Conservation (phyloP, 2,797 vertebrate species). For the Remorina albescens region DNA sequence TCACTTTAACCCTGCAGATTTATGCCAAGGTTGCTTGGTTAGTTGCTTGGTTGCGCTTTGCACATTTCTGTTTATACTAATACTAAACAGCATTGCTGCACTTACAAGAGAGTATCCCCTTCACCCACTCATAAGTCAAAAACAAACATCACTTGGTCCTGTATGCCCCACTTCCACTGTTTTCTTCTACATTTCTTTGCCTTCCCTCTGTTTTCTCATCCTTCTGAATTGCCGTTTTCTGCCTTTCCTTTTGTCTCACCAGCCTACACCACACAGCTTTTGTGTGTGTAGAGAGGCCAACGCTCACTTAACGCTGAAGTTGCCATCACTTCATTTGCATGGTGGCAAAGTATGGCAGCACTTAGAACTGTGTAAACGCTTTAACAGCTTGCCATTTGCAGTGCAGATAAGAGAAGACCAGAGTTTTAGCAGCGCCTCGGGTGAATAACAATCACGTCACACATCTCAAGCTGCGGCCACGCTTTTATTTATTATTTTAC, state of each 20-base stretch:
- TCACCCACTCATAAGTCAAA: conserved; percentile 64
- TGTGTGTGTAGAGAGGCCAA: conserved; percentile 45
- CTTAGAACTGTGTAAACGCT: conserved; percentile 54
- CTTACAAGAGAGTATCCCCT: conserved; percentile 14
- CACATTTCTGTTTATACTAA: conserved; percentile 17
- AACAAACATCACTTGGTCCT: conserved; percentile 46
- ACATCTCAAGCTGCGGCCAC: conserved; percentile 46
- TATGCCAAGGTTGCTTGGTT: background rate
- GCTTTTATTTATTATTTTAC: conserved; percentile 31
- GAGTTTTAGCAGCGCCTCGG: conserved; percentile 49
- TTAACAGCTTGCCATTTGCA: conserved; percentile 55
- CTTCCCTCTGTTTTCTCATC: conserved; percentile 41
- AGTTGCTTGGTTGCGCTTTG: too few species aligned
- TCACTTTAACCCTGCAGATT: conserved; percentile 3
- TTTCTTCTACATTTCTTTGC: conserved; percentile 47
- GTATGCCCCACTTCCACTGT: conserved; percentile 26
- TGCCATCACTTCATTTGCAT: conserved; percentile 71
- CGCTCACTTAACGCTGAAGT: conserved; percentile 52
- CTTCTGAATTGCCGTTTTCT: conserved; percentile 47
- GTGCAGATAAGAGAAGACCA: conserved; percentile 38
- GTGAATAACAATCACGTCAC: conserved; percentile 55
- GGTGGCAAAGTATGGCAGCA: conserved; percentile 50
- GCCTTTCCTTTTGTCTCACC: conserved; percentile 51
- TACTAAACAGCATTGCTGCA: conserved; percentile 23
- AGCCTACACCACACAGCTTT: conserved; percentile 45